phyloP scores from a whole-genome alignment of 2,797 vertebrate species.

The Chaunax sp. region DNA sequence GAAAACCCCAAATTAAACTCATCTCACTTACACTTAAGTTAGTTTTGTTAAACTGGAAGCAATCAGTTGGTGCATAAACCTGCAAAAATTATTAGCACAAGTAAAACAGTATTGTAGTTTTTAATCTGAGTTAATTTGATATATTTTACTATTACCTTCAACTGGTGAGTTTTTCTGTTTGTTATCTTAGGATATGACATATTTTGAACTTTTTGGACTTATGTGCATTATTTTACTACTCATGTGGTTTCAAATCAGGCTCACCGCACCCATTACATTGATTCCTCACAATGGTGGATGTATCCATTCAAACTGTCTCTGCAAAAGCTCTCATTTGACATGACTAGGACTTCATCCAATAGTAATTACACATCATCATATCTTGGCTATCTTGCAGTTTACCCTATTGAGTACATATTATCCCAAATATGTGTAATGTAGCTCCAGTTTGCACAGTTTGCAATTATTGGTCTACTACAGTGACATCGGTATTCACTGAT shows the following conservation, averaged over 20 bases:
- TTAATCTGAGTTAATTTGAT: too few relatives aligned
- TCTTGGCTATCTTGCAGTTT: background rate
- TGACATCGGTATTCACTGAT: too few relatives aligned
- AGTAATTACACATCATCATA: background rate
- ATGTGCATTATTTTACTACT: background rate
- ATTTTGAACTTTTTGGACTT: too few relatives aligned
- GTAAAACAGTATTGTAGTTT: too few relatives aligned
- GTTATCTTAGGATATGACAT: too few relatives aligned
- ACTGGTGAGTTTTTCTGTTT: background rate
- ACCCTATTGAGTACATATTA: too few relatives aligned
- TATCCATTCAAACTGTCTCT: constrained; percentile 1
- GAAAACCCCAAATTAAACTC: constrained; percentile 36
- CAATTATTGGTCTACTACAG: too few relatives aligned
- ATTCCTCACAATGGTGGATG: background rate
- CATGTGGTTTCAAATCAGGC: background rate
- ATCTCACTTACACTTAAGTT: constrained; percentile 18
- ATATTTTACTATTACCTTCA: background rate
- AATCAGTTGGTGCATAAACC: too few relatives aligned
- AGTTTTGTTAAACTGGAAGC: constrained; percentile 8
- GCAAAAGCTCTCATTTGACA: background rate
- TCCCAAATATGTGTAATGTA: background rate
- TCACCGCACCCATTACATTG: background rate
- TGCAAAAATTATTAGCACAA: too few relatives aligned
- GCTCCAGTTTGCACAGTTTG: background rate
- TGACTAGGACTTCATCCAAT: background rate